phyloP scores from a whole-genome alignment of 2,888 invertebrate species.

The Ornithoptera alexandrae region DNA sequence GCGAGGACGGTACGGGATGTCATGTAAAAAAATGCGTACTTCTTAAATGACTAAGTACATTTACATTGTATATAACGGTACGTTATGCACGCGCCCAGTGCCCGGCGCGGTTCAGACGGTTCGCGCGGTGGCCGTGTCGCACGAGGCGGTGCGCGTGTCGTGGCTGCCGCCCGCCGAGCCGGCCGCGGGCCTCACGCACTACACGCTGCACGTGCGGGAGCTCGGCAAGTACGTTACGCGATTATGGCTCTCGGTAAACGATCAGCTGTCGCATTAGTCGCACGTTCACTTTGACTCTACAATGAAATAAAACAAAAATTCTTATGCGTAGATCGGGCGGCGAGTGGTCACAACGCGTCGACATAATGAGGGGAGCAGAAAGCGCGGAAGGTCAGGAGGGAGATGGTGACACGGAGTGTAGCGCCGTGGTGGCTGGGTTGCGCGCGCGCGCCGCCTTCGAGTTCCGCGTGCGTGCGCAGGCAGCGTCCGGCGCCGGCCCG shows the following conservation, averaged over 20 bases:
- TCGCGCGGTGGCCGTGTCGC: constrained; percentile 87
- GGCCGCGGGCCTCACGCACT: constrained; percentile 87
- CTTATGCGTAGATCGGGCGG: constrained; percentile 46
- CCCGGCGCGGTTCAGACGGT: constrained; percentile 88
- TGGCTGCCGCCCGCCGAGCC: constrained; percentile 88
- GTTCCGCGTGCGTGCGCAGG: constrained; percentile 87
- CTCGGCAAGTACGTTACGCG: constrained; percentile 76
- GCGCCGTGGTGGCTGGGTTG: constrained; percentile 83
- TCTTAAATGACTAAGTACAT: not conserved
- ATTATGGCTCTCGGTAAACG: not conserved
- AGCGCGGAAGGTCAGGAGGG: constrained; percentile 22
- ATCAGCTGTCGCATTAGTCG: not conserved
- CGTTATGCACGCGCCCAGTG: constrained; percentile 67
- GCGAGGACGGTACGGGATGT: constrained; percentile 83
- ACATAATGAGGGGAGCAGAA: constrained; percentile 35
- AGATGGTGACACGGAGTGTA: constrained; percentile 55
- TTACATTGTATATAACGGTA: constrained; percentile 1
- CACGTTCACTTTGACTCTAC: no score
- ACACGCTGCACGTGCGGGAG: constrained; percentile 87
- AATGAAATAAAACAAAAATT: no score
- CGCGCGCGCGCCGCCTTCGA: constrained; percentile 86
- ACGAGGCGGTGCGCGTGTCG: constrained; percentile 88
- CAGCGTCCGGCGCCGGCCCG: constrained; percentile 83
- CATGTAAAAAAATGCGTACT: no score
- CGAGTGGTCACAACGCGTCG: constrained; percentile 65